Conservation (phyloP, 2,888 invertebrate species). For the Phlogophora meticulosa region DNA sequence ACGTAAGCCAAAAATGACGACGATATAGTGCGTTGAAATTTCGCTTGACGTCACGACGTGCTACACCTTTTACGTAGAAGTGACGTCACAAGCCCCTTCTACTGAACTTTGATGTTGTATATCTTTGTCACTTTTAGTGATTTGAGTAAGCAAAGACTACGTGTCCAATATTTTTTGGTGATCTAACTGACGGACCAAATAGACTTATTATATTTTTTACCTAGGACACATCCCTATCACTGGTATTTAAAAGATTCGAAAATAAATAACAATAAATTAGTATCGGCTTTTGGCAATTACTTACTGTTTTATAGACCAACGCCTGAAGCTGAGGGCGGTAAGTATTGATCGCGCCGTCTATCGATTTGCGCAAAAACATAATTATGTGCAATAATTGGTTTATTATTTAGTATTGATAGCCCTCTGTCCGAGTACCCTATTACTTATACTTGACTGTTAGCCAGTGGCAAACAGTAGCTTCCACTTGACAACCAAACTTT, state of each 20-base stretch:
- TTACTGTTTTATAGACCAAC: conserved; percentile 9
- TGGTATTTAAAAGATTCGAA: not conserved
- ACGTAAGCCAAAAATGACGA: too few species aligned
- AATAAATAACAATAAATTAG: conserved; percentile 20
- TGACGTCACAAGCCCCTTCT: too few species aligned
- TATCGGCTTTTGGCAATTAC: conserved; percentile 20
- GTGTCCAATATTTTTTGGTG: too few species aligned
- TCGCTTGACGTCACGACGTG: too few species aligned
- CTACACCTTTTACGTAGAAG: too few species aligned
- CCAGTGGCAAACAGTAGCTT: not conserved
- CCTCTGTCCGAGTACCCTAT: not conserved
- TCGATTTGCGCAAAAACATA: conserved; percentile 2
- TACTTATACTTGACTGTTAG: conserved; percentile 14
- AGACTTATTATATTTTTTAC: too few species aligned
- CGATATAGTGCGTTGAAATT: too few species aligned
- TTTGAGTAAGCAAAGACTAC: too few species aligned
- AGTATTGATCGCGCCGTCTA: not conserved
- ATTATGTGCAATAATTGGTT: not conserved
- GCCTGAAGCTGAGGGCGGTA: not conserved
- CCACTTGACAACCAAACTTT: conserved; percentile 14
- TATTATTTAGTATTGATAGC: not conserved
- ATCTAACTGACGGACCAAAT: too few species aligned
- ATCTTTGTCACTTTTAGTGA: too few species aligned
- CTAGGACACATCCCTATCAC: conserved; percentile 17
- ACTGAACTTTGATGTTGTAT: too few species aligned